Percentiles rank a stretch among this genome's conserved stretches.
phyloP scores from a whole-genome alignment of 2,888 invertebrate genomes.

The Eupsilia transversa region DNA sequence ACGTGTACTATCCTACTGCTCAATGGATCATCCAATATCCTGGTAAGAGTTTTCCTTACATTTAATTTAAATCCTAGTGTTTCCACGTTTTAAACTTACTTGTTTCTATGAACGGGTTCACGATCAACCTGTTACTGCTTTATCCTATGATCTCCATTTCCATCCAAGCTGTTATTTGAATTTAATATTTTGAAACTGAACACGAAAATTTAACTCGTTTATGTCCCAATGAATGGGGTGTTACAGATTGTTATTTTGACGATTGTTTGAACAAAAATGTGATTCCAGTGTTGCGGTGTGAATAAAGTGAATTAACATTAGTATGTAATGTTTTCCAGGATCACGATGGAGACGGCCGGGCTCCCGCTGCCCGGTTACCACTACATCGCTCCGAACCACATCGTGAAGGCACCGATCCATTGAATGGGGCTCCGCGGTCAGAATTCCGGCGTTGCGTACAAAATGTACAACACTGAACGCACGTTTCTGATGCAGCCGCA shows the following conservation, averaged over 20 bases:
- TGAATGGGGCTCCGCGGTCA: constrained; percentile 90
- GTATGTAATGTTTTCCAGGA: constrained; percentile 91
- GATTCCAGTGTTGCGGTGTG: neutral
- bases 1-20: constrained; percentile 89
- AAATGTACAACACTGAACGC: constrained; percentile 73
- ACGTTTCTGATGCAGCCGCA: constrained; percentile 77
- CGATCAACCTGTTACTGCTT: constrained; percentile 60
- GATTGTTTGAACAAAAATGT: constrained; percentile 40
- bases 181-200: constrained; percentile 50
- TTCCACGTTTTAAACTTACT: constrained; percentile 71
- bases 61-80: constrained; percentile 86
- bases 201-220: constrained; percentile 53
- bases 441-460: constrained; percentile 77
- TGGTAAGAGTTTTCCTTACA: constrained; percentile 89
- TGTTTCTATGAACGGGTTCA: constrained; percentile 54
- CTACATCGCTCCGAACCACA: constrained; percentile 97
- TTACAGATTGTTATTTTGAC: constrained; percentile 44
- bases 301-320: neutral
- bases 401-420: constrained; percentile 97
- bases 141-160: constrained; percentile 74
- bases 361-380: constrained; percentile 97
- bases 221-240: constrained; percentile 66
- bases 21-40: constrained; percentile 89
- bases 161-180: constrained; percentile 70
- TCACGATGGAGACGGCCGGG: constrained; percentile 98